Percentiles rank a stretch among this genome's conserved stretches.
Evolutionary conservation across 2,888 invertebrate genomes (phyloP).

Genomic region (Cephus rjabovi): DNA sequence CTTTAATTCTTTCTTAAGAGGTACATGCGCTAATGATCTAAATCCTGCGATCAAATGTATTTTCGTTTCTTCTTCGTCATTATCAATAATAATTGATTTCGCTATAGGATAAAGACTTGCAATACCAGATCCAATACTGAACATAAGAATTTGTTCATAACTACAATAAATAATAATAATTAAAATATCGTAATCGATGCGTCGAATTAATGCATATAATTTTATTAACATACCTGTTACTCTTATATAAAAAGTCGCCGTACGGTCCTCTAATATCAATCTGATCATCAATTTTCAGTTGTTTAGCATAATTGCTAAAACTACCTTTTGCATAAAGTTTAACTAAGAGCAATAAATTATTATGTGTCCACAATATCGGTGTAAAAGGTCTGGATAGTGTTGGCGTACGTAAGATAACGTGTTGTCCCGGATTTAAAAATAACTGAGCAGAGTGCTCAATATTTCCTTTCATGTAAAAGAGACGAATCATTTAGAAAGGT

Average conservation of each 20-base stretch:
- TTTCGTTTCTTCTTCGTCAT: slow-evolving; percentile 56
- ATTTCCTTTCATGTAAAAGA: neutral
- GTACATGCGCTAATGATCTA: slow-evolving; percentile 44
- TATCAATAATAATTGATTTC: slow-evolving; percentile 48
- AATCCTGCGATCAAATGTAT: slow-evolving; percentile 53
- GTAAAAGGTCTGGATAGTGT: slow-evolving; percentile 52
- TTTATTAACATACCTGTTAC: slow-evolving; percentile 46
- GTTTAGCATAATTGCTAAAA: slow-evolving; percentile 45
- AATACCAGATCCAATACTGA: slow-evolving; percentile 60
- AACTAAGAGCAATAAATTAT: slow-evolving; percentile 46
- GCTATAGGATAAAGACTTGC: slow-evolving; percentile 56
- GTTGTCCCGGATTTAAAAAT: slow-evolving; percentile 51
- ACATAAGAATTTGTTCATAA: slow-evolving; percentile 53
- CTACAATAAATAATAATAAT: slow-evolving; percentile 29
- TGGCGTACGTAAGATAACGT: slow-evolving; percentile 48
- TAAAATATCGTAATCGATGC: neutral
- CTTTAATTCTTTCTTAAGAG: slow-evolving; percentile 52
- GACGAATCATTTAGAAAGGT: neutral
- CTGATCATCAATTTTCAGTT: slow-evolving; percentile 39
- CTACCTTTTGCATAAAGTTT: slow-evolving; percentile 52
- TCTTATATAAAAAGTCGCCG: slow-evolving; percentile 53
- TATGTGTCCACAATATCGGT: slow-evolving; percentile 51
- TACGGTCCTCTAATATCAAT: slow-evolving; percentile 58
- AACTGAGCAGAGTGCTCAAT: slow-evolving; percentile 18
- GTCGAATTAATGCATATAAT: slow-evolving; percentile 1